A percentile compares a stretch with the other conserved stretches of the same genome.
phyloP scores from a whole-genome alignment of 2,113 vertebrate species.

The Labeo rohita region DNA sequence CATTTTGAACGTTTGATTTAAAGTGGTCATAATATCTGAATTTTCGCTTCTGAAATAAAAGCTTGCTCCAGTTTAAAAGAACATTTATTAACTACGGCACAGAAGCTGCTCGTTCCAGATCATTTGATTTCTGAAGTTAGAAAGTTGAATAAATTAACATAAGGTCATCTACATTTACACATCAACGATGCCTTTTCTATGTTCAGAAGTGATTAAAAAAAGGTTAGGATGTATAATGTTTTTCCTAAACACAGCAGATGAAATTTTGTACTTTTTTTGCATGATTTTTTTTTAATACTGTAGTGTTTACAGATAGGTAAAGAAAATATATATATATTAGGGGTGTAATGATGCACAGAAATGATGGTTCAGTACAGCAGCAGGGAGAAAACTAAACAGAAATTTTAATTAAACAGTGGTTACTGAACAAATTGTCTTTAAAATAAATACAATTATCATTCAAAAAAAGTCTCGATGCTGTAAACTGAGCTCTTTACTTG shows the following conservation, averaged over 20 bases:
- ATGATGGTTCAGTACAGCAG: too few relatives aligned
- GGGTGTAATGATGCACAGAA: too few relatives aligned
- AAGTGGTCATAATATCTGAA: neutral
- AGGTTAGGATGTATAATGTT: neutral
- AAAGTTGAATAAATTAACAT: neutral
- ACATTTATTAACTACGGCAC: neutral
- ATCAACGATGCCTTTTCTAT: neutral
- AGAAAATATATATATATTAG: too few relatives aligned
- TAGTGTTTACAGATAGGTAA: too few relatives aligned
- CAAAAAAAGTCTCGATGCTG: too few relatives aligned
- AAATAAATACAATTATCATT: too few relatives aligned
- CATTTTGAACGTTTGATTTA: conserved; percentile 5
- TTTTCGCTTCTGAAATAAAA: neutral
- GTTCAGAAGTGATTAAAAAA: neutral
- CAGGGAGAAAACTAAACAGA: too few relatives aligned
- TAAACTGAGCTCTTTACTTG: too few relatives aligned
- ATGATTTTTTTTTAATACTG: too few relatives aligned
- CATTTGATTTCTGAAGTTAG: neutral
- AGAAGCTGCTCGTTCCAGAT: conserved; percentile 2
- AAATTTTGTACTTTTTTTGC: too few relatives aligned
- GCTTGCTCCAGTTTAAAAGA: neutral
- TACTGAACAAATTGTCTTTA: too few relatives aligned
- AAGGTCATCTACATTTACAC: neutral
- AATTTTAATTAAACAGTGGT: too few relatives aligned
- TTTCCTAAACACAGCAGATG: neutral